Base-by-base conservation (phyloP, 2,888 invertebrate species). In the Drosophila diplacantha region DNA sequence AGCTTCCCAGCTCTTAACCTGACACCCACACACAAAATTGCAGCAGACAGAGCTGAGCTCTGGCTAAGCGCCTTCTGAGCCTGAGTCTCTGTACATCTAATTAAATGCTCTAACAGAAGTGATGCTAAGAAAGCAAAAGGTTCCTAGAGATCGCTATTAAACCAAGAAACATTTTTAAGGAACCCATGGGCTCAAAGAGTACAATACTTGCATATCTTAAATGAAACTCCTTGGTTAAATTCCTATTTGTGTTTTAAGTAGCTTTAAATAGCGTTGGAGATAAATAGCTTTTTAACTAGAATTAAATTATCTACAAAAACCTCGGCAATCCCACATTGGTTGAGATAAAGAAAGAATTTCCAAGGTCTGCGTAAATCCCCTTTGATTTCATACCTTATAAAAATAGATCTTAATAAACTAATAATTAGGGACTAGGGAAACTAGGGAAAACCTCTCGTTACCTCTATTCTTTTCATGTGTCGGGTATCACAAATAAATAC, bases 11-110 rank as follows among this genome's bases (percentile, higher is more conserved):
- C 41, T 41, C 49, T 68, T 62, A 51, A 69, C 71, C 65, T 69
- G 73, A 81, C 81, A 75, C 84, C 81, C 83, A 84, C 81, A 63
- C 81, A 56, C 67, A 65, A 49, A 35, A 50, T 39, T 46, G 26
- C 55, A 62, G 69, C 69, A 65, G 50, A 16, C 56, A 5, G 24
- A 24, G 24, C 24, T 56, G 39, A 54, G 46, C 20, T 39, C 49
- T 61, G 51, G 44, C 60, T 62, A 74, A 69, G 69, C 74, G 58
- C 80, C 84, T 69, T 47, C 65, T 67, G 63, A 59, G 67, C 29
- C 44, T 3, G 26, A 26, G 61, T 22, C 34, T 49, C 22, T 52
- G 43, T 64, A 43, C 31, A 53, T 73, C 74, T 73, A 83, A 83
- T 78, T 81, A 81, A 83, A 66, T 62, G 63, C 54, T 63, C 37